Evolutionary conservation across 2,888 invertebrate genomes (phyloP), one percentile per base, ranked within the genome.

Genomic region (Celastrina argiolus): DNA sequence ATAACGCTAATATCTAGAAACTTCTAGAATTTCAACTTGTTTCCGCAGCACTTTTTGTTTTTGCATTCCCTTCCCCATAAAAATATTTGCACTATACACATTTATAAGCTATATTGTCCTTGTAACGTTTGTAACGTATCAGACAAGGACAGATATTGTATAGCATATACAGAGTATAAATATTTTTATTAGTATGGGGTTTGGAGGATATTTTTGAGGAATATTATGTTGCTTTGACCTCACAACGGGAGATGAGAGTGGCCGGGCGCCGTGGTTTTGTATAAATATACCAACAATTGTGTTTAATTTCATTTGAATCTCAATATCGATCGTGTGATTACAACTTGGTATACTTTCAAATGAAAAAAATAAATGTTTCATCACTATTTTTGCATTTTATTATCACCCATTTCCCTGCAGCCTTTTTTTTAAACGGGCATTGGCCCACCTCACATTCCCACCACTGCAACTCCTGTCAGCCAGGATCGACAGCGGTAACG

Each of bases 301-400:
- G 85, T 84, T 82, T 81, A 79, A 80, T 89, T 90, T 90, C 89
- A 88, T 90, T 89, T 89, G 90, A 91, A 90, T 91, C 91, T 91
- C 90, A 87, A 81, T 86, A 88, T 86, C 84, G 84, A 78, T 84
- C 84, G 86, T 87, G 85, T 88, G 83, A 88, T 80, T 87, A 85
- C 85, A 88, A 87, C 85, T 88, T 89, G 88, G 85, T 87, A 90
- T 88, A 88, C 87, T 88, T 89, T 91, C 91, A 89, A 91, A 90
- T 88, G 91, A 84, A 87, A 84, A 51, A 84, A 90, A 80, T 90
- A 91, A 91, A 91, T 90, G 91, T 91, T 89, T 88, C 88, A 88
- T 89, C 91, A 88, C 84, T 88, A 83, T 68, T 74, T n/a, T 72
- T 80, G 81, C 70, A 71, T 74, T 74, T 69, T 56, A 59, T 58